Conservation (phyloP, 2,113 vertebrate genomes). For the Heptranchias perlo region DNA sequence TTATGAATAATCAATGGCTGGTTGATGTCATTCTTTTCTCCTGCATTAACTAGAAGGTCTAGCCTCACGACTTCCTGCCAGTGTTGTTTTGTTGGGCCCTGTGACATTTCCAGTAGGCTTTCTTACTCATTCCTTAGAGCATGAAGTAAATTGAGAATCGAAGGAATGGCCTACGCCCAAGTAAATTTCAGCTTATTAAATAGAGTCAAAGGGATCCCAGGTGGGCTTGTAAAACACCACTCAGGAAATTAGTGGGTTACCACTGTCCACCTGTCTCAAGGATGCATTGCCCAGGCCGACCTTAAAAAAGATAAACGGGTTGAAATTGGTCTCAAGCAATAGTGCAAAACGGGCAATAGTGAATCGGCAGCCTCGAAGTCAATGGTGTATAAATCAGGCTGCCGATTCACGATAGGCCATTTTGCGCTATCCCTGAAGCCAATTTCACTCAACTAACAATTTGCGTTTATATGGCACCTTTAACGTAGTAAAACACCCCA, state of each 20-base stretch:
- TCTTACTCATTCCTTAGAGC: not conserved
- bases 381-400: not conserved
- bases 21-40: not conserved
- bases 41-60: not conserved
- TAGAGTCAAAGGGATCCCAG: not conserved
- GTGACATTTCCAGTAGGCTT: not conserved
- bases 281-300: not conserved
- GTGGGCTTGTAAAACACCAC: not conserved
- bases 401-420: not conserved
- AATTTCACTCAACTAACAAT: not conserved
- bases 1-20: not conserved
- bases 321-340: not conserved
- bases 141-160: not conserved
- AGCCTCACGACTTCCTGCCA: not conserved
- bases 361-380: not conserved
- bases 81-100: not conserved
- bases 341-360: not conserved
- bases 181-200: slow-evolving; percentile 6
- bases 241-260: not conserved
- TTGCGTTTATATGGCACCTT: not conserved
- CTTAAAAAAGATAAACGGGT: not conserved
- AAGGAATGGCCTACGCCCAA: not conserved
- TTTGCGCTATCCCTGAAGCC: not conserved
- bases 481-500: no score
- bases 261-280: not conserved